Conservation (phyloP, 2,797 vertebrate species). For the Micromesistius poutassou region DNA sequence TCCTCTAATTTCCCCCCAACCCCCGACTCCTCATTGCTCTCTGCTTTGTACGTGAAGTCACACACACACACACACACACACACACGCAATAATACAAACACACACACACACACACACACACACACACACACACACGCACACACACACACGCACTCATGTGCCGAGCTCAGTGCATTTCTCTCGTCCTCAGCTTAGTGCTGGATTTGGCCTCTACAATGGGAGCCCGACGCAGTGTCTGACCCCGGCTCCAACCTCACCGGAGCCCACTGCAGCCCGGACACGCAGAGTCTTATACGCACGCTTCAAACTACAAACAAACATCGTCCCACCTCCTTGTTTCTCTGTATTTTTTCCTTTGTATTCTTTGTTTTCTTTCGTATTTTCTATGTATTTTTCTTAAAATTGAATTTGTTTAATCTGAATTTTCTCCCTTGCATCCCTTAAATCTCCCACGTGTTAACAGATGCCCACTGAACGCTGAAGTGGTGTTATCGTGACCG, state of each 20-base stretch:
- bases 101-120: background rate
- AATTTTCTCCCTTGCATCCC: no score
- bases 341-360: no score
- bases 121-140: background rate
- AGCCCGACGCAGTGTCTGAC: constrained; percentile 81
- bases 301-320: background rate
- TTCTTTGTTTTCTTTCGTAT: no score
- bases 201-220: constrained; percentile 87
- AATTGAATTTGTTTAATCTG: no score
- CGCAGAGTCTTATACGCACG: constrained; percentile 55
- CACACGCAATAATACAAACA: background rate
- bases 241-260: constrained; percentile 68
- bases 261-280: constrained; percentile 53
- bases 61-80: constrained; percentile 1
- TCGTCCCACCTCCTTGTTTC: background rate
- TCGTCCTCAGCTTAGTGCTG: constrained; percentile 83
- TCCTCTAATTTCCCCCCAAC: background rate
- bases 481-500: constrained; percentile 27
- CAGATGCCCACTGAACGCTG: background rate
- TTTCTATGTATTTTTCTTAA: background rate
- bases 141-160: constrained; percentile 67
- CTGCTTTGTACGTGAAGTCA: background rate
- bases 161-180: constrained; percentile 84
- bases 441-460: background rate
- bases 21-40: background rate